Percentiles rank a stretch among this genome's conserved stretches.
These are phyloP conservation scores for Dysdera silvatica DNA, from an alignment of 1,140 invertebrate genomes.

Conservation along the genomic window DNA sequence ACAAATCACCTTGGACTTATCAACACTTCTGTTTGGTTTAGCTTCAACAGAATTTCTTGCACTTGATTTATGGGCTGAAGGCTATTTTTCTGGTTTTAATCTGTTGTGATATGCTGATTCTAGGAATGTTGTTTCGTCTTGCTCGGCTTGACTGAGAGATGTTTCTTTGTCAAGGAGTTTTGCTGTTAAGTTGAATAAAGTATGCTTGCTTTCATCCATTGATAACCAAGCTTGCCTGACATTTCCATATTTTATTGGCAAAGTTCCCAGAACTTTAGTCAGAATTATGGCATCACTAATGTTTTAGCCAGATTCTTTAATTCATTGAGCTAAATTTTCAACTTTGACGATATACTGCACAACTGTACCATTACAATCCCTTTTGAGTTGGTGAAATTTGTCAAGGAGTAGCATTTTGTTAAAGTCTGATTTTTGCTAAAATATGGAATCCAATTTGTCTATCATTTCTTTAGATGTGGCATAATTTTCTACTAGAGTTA, in stretches of 20 bases:
- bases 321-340: neutral
- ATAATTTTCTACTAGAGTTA: neutral
- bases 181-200: neutral
- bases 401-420: slow-evolving; percentile 9
- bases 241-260: neutral
- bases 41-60: neutral
- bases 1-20: neutral
- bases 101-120: neutral
- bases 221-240: neutral
- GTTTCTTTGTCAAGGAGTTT: neutral
- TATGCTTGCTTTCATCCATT: neutral
- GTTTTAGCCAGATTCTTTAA: neutral
- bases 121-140: neutral
- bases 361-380: neutral
- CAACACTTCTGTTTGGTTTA: neutral
- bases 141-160: neutral
- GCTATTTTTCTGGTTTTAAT: neutral
- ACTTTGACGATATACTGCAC: neutral
- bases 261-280: neutral
- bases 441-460: neutral
- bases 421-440: neutral
- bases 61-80: too few relatives aligned
- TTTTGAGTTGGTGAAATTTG: slow-evolving; percentile 4
- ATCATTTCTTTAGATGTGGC: neutral
- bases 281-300: neutral